A percentile compares a stretch with the other conserved stretches of the same genome.
Evolutionary conservation across 2,888 invertebrate genomes (phyloP).

Genomic region (Carcina quercana): DNA sequence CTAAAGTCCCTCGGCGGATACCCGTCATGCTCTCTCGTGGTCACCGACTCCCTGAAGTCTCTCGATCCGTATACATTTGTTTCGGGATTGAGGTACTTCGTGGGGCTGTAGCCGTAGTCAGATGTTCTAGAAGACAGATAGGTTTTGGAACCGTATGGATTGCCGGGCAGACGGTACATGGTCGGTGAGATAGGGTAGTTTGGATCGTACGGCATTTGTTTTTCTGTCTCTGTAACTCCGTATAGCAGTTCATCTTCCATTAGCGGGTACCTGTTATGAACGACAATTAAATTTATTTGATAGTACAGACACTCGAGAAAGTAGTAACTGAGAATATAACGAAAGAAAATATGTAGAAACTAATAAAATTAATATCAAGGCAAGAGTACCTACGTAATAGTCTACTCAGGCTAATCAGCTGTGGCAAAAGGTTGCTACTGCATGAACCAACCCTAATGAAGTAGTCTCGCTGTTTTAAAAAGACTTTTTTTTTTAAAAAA

Average conservation of each 20-base stretch:
- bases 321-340: too few relatives aligned
- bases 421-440: too few relatives aligned
- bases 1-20: slow-evolving; percentile 60
- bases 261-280: slow-evolving; percentile 54
- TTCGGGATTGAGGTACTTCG: slow-evolving; percentile 55
- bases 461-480: too few relatives aligned
- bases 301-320: too few relatives aligned
- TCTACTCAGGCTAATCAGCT: too few relatives aligned
- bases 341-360: too few relatives aligned
- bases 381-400: too few relatives aligned
- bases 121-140: slow-evolving; percentile 60
- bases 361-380: too few relatives aligned
- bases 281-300: too few relatives aligned
- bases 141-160: slow-evolving; percentile 66
- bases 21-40: slow-evolving; percentile 56
- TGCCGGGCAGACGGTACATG: slow-evolving; percentile 60
- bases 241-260: slow-evolving; percentile 67
- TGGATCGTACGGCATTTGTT: slow-evolving; percentile 63
- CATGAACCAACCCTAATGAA: too few relatives aligned
- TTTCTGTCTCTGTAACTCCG: slow-evolving; percentile 57
- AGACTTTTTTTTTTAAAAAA: too few relatives aligned
- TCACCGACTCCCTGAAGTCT: slow-evolving; percentile 52
- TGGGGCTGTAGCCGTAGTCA: slow-evolving; percentile 66
- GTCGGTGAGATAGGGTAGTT: slow-evolving; percentile 67
- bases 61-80: slow-evolving; percentile 55